Conservation (phyloP, 2,797 vertebrate species). For the Nyctalus aviator region DNA sequence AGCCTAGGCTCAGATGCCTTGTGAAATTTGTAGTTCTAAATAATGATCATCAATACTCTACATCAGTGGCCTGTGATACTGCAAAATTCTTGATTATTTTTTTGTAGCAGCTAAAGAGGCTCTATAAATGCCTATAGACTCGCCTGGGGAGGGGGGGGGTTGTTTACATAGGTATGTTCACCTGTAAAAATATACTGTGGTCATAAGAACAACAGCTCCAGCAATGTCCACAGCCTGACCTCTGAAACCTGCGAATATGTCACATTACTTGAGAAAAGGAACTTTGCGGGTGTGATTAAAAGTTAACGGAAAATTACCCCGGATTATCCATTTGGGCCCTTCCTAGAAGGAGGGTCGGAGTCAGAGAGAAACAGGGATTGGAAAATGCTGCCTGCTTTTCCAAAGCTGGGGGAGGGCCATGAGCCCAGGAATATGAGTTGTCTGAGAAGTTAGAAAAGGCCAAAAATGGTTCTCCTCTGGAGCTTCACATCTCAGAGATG, state of each 20-base stretch:
- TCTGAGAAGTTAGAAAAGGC: background rate
- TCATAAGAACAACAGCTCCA: background rate
- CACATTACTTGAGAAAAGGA: background rate
- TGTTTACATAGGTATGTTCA: background rate
- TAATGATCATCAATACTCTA: background rate
- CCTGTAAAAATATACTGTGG: background rate
- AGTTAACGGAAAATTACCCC: background rate
- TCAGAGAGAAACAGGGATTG: background rate
- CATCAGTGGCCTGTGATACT: background rate
- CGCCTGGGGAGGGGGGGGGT: background rate
- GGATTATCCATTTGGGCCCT: background rate
- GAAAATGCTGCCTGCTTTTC: background rate
- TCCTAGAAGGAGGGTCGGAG: background rate
- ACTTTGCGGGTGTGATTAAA: background rate
- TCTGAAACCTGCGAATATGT: background rate
- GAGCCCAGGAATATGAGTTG: background rate
- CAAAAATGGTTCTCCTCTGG: background rate
- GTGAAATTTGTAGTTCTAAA: slow-evolving; percentile 23
- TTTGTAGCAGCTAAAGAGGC: background rate
- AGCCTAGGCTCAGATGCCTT: background rate
- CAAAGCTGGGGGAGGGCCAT: background rate
- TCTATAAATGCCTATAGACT: background rate
- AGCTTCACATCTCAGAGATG: background rate
- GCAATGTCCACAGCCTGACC: background rate
- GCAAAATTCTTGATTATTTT: slow-evolving; percentile 40